These are phyloP conservation scores for Heterodera carotae DNA, from an alignment of 1,140 invertebrate species.

Conservation along the genomic window DNA sequence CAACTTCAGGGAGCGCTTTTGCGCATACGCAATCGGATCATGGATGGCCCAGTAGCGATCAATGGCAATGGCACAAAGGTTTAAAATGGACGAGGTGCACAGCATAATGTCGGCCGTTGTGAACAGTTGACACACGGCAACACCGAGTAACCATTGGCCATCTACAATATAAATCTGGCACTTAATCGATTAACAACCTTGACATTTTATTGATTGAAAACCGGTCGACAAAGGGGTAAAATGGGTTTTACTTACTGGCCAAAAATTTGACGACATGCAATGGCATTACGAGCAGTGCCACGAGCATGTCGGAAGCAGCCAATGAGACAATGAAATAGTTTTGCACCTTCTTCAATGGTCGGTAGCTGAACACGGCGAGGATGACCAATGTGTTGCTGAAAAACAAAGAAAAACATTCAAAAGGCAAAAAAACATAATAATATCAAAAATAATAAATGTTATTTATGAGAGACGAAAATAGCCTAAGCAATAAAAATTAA, in stretches of 20 bases:
- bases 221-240: background rate
- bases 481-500: too few species aligned
- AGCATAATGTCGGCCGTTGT: constrained; percentile 98
- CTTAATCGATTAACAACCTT: too few species aligned
- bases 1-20: constrained; percentile 84
- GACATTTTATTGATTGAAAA: too few species aligned
- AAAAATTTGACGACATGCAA: constrained; percentile 91
- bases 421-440: background rate
- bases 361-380: constrained; percentile 89
- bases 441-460: too few species aligned
- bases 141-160: constrained; percentile 81
- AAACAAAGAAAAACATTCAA: constrained; percentile 75
- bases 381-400: constrained; percentile 78
- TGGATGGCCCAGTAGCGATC: constrained; percentile 98
- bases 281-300: constrained; percentile 91
- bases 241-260: constrained; percentile 66
- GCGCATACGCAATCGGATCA: constrained; percentile 87
- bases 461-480: too few species aligned
- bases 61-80: constrained; percentile 93
- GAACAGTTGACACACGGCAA: constrained; percentile 95
- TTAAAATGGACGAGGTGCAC: constrained; percentile 94
- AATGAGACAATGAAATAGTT: constrained; percentile 97
- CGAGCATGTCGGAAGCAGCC: constrained; percentile 94
- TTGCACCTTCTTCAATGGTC: constrained; percentile 91
- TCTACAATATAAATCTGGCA: too few species aligned